These are phyloP conservation scores for Cybosia mesomella DNA, from an alignment of 2,888 invertebrate species.

Conservation along the genomic window DNA sequence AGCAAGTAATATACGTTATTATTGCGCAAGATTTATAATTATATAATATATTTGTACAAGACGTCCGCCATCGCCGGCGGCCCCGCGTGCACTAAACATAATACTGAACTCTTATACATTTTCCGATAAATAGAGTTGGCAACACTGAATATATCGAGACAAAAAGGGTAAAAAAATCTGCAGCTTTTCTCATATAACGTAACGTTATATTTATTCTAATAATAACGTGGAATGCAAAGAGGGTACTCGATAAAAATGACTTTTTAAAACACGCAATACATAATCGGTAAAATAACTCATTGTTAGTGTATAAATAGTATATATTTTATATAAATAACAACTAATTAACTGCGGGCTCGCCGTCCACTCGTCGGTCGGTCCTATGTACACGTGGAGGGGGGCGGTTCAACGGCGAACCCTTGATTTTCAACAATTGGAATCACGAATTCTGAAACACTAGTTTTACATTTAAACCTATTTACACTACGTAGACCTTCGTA, in stretches of 20 bases:
- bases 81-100: slow-evolving; percentile 50
- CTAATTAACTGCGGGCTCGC: slow-evolving; percentile 51
- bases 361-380: slow-evolving; percentile 25
- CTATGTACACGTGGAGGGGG: slow-evolving; percentile 57
- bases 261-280: slow-evolving; percentile 55
- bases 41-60: slow-evolving; percentile 61
- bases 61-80: slow-evolving; percentile 26
- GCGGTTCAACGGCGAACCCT: slow-evolving; percentile 10
- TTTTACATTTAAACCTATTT: slow-evolving; percentile 63
- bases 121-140: slow-evolving; percentile 47
- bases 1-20: slow-evolving; percentile 66
- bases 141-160: slow-evolving; percentile 49
- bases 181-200: slow-evolving; percentile 44
- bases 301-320: slow-evolving; percentile 73
- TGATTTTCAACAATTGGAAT: slow-evolving; percentile 64
- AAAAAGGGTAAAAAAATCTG: slow-evolving; percentile 56
- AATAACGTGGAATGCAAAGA: slow-evolving; percentile 82
- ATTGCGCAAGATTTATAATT: slow-evolving; percentile 55
- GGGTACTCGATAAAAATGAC: slow-evolving; percentile 64
- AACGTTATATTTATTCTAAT: slow-evolving; percentile 62
- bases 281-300: slow-evolving; percentile 68
- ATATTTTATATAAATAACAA: slow-evolving; percentile 71
- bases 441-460: slow-evolving; percentile 64
- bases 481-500: slow-evolving; percentile 59
- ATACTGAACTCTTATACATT: slow-evolving; percentile 67